These are phyloP conservation scores for Hirtodrosophila duncani DNA, from an alignment of 2,888 invertebrate genomes.

Conservation along the genomic window DNA sequence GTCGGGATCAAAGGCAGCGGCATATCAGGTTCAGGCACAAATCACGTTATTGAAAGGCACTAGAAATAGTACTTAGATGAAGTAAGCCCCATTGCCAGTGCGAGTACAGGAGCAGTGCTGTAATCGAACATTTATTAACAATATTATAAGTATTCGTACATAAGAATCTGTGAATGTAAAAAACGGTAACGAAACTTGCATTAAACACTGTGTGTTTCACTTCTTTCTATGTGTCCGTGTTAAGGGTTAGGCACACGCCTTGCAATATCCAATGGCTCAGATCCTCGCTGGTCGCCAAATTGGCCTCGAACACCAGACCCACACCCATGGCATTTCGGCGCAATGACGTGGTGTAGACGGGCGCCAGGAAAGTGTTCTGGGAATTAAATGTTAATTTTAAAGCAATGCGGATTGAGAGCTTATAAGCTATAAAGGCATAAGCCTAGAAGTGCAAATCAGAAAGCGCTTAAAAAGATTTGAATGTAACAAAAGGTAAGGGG, in stretches of 20 bases:
- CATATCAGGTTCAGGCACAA: constrained; percentile 38
- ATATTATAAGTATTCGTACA: too few relatives aligned
- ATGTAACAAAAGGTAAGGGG: too few relatives aligned
- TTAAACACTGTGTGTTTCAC: not conserved
- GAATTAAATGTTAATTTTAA: too few relatives aligned
- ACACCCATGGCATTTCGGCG: constrained; percentile 94
- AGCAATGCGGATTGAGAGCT: too few relatives aligned
- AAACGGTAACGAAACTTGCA: constrained; percentile 1
- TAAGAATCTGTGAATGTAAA: constrained; percentile 8
- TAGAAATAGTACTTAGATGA: constrained; percentile 30
- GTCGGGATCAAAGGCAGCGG: constrained; percentile 14
- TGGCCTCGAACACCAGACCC: constrained; percentile 93
- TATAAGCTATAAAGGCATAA: too few relatives aligned
- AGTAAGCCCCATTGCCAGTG: constrained; percentile 50
- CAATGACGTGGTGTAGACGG: constrained; percentile 93
- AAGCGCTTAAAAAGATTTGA: too few relatives aligned
- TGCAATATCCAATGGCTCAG: constrained; percentile 93
- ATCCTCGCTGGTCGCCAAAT: constrained; percentile 89
- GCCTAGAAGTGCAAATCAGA: too few relatives aligned
- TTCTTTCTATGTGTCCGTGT: constrained; percentile 81
- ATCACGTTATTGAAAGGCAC: constrained; percentile 60
- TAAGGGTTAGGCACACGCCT: constrained; percentile 92
- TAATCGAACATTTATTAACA: constrained; percentile 44
- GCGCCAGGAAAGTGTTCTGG: constrained; percentile 91
- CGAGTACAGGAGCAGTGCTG: constrained; percentile 46